These are phyloP conservation scores for Acarapis woodi DNA, from an alignment of 1,140 invertebrate species.

Conservation along the genomic window DNA sequence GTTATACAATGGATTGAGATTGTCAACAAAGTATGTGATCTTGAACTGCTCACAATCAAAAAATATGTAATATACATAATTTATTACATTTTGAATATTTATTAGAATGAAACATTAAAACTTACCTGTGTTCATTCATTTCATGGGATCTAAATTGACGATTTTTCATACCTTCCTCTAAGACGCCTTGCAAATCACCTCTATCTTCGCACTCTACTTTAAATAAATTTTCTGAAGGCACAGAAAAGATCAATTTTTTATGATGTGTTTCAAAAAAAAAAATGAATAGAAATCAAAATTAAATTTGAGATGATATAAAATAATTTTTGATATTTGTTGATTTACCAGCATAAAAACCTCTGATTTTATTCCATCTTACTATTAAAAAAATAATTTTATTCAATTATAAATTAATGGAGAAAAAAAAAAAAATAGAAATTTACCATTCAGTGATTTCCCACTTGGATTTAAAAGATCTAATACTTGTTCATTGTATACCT, in stretches of 20 bases:
- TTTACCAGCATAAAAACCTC: constrained; percentile 78
- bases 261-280: too few relatives aligned
- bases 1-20: constrained; percentile 50
- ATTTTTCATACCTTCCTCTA: constrained; percentile 77
- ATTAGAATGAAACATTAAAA: too few relatives aligned
- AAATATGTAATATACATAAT: too few relatives aligned
- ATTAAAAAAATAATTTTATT: too few relatives aligned
- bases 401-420: too few relatives aligned
- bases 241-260: too few relatives aligned
- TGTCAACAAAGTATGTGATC: constrained; percentile 78
- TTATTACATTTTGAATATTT: too few relatives aligned
- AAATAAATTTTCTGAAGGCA: constrained; percentile 84
- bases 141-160: constrained; percentile 56
- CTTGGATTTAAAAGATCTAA: constrained; percentile 75
- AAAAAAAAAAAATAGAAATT: too few relatives aligned
- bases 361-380: constrained; percentile 74
- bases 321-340: too few relatives aligned
- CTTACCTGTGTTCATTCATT: constrained; percentile 90
- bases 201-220: constrained; percentile 71
- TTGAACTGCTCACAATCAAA: too few relatives aligned
- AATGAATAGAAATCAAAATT: too few relatives aligned
- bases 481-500: constrained; percentile 88
- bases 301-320: too few relatives aligned
- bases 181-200: constrained; percentile 68
- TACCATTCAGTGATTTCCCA: constrained; percentile 40